These are phyloP conservation scores for Caenorhabditis doughertyi DNA, from an alignment of 2,888 invertebrate genomes.

Conservation along the genomic window DNA sequence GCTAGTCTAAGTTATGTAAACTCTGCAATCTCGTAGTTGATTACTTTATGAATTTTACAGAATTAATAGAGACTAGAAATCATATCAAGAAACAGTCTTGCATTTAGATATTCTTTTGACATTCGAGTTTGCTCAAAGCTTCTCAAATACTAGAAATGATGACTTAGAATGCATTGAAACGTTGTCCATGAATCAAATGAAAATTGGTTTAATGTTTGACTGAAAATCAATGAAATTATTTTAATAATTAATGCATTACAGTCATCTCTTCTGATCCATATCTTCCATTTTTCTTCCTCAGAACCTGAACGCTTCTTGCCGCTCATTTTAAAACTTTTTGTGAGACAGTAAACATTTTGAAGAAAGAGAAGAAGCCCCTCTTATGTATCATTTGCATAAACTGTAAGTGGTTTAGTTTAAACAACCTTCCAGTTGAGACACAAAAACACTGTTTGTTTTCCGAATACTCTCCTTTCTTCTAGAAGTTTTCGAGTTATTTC, in stretches of 20 bases:
- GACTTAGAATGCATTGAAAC: too few relatives aligned
- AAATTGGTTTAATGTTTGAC: too few relatives aligned
- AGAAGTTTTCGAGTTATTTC: background rate
- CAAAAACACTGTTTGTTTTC: conserved; percentile 16
- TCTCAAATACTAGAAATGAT: too few relatives aligned
- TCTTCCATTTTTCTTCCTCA: background rate
- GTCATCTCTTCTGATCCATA: background rate
- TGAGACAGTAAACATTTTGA: conserved; percentile 13
- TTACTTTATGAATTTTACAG: background rate
- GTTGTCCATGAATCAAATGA: too few relatives aligned
- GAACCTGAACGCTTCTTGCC: too few relatives aligned
- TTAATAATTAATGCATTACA: too few relatives aligned
- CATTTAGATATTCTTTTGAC: too few relatives aligned
- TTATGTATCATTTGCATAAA: conserved; percentile 42
- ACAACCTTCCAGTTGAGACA: conserved; percentile 3
- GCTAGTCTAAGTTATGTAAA: background rate
- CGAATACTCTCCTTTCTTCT: background rate
- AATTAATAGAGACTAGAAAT: too few relatives aligned
- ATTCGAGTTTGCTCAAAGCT: too few relatives aligned
- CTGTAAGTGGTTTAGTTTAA: conserved; percentile 41
- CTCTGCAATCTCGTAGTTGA: background rate
- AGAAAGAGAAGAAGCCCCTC: background rate
- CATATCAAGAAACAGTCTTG: too few relatives aligned
- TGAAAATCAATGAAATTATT: too few relatives aligned
- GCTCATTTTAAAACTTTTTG: background rate